Conservation (phyloP, 2,113 vertebrate genomes). For the Hipposideros armiger region DNA sequence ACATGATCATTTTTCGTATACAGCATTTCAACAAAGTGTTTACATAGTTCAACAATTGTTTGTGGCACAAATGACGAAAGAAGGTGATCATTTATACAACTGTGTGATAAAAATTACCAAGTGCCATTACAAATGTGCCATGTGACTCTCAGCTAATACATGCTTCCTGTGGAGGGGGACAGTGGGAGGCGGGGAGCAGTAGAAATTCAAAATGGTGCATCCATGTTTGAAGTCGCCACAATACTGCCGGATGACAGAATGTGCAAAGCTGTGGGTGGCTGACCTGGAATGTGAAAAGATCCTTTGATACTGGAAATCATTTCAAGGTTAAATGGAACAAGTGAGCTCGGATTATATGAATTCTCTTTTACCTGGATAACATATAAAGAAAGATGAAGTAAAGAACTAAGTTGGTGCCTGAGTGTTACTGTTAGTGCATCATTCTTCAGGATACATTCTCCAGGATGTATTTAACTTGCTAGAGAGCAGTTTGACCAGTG, state of each 20-base stretch:
- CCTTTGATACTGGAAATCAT: conserved; percentile 3
- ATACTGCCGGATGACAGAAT: background rate
- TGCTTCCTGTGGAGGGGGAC: background rate
- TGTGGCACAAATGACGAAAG: background rate
- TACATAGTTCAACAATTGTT: background rate
- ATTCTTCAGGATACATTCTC: background rate
- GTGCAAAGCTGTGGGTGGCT: background rate
- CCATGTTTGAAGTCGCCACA: background rate
- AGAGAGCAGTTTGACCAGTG: background rate
- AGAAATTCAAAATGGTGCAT: background rate
- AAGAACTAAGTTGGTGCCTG: too few relatives aligned
- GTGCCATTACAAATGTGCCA: background rate
- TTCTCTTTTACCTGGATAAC: background rate
- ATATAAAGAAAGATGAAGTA: background rate
- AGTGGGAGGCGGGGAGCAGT: too few relatives aligned
- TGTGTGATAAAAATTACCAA: background rate
- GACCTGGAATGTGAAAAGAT: conserved; percentile 30
- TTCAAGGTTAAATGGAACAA: conserved; percentile 21
- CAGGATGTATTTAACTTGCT: background rate
- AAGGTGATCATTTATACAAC: background rate
- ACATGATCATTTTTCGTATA: background rate
- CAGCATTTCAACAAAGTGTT: conserved; percentile 21
- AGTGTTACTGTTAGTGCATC: accelerated
- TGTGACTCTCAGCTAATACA: background rate
- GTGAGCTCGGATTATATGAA: background rate